These are phyloP conservation scores for Eubasilissa splendida DNA, from an alignment of 2,888 invertebrate genomes.

Conservation along the genomic window DNA sequence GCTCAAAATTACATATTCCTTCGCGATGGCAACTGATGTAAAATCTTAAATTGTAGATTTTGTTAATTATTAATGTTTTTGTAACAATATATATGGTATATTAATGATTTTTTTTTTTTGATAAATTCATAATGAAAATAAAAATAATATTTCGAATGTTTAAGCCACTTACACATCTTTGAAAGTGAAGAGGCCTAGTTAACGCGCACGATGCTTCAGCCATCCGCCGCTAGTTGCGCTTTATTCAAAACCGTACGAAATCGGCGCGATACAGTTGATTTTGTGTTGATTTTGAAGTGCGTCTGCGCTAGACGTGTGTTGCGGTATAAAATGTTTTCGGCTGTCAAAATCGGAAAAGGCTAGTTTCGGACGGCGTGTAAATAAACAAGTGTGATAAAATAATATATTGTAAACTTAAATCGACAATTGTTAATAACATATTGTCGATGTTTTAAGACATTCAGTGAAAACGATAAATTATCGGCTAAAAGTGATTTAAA, in stretches of 20 bases:
- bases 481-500: conserved; percentile 25
- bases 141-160: too few species aligned
- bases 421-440: conserved; percentile 5
- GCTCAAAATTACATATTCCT: too few species aligned
- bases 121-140: too few species aligned
- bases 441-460: conserved; percentile 1
- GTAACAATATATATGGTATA: too few species aligned
- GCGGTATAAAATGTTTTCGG: conserved; percentile 27
- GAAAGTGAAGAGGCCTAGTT: neutral
- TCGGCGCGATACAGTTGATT: conserved; percentile 19
- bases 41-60: too few species aligned
- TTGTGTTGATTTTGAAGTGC: conserved; percentile 40
- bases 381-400: conserved; percentile 41
- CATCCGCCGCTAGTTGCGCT: conserved; percentile 14
- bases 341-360: conserved; percentile 50
- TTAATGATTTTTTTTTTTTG: too few species aligned
- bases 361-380: conserved; percentile 40
- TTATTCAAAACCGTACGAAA: neutral
- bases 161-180: too few species aligned
- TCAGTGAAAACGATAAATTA: conserved; percentile 13
- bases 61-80: too few species aligned
- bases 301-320: conserved; percentile 45
- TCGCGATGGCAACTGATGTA: too few species aligned
- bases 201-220: neutral
- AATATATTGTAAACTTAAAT: neutral